Percentiles rank a stretch among this genome's conserved stretches.
Evolutionary conservation across 2,888 invertebrate genomes (phyloP).

Genomic region (Leptogaster cylindrica): DNA sequence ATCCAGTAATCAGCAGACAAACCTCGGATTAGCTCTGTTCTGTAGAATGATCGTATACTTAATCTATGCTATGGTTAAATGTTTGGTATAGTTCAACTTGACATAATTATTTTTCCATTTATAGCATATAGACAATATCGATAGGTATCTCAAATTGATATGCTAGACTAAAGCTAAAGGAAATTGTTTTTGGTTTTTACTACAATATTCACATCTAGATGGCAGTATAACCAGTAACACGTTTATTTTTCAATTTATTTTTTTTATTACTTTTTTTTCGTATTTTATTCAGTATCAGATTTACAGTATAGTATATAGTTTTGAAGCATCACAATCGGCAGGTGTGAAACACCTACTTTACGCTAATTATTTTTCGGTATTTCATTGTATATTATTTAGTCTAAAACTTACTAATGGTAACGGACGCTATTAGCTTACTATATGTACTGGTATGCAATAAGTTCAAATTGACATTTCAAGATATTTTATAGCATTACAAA

Average conservation of each 20-base stretch:
- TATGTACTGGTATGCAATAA: too few species aligned
- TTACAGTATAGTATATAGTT: constrained; percentile 8
- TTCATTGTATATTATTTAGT: too few species aligned
- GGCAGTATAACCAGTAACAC: constrained; percentile 10
- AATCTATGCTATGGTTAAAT: not conserved
- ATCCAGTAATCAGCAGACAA: too few species aligned
- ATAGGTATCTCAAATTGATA: not conserved
- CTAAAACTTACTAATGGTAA: not conserved
- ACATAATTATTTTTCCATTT: not conserved
- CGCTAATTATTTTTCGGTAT: constrained; percentile 8
- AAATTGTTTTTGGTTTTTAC: not conserved
- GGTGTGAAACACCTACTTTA: not conserved
- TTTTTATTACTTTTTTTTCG: too few species aligned
- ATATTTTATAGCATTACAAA: not conserved
- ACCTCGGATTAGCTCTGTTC: not conserved
- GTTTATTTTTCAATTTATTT: constrained; percentile 4
- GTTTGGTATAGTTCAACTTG: not conserved
- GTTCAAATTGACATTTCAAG: constrained; percentile 13
- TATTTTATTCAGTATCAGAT: too few species aligned
- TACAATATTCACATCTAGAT: constrained; percentile 10
- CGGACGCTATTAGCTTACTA: constrained; percentile 20
- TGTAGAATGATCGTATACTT: constrained; percentile 13
- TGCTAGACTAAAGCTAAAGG: too few species aligned
- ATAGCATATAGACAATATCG: constrained; percentile 9
- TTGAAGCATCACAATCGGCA: constrained; percentile 19